Evolutionary conservation across 2,888 invertebrate genomes (phyloP).

Genomic region (Athalia rosae): DNA sequence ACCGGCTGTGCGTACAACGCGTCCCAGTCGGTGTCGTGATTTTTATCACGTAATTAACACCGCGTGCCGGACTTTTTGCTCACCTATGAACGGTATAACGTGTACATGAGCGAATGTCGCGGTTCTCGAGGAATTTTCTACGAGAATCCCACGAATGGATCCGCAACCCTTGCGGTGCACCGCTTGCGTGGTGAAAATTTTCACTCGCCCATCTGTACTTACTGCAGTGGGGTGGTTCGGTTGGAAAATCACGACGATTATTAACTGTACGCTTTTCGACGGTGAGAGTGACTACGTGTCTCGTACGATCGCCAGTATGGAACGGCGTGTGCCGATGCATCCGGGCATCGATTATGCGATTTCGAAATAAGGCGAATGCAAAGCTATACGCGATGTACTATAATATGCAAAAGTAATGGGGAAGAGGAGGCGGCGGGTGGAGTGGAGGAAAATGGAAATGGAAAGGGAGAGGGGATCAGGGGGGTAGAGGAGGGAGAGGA

Average conservation of each 20-base stretch:
- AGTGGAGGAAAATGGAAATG: not conserved
- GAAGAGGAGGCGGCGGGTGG: not conserved
- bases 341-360: slow-evolving; percentile 22
- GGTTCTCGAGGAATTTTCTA: not conserved
- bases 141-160: too few relatives aligned
- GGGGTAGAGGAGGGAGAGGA: too few relatives aligned
- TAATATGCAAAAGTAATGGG: slow-evolving; percentile 31
- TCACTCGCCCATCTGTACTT: too few relatives aligned
- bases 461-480: not conserved
- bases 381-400: slow-evolving; percentile 9
- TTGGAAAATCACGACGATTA: not conserved
- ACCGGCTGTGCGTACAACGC: slow-evolving; percentile 48
- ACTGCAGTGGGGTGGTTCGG: not conserved
- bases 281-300: too few relatives aligned
- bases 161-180: too few relatives aligned
- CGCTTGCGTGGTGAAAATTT: too few relatives aligned
- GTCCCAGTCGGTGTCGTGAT: slow-evolving; percentile 72
- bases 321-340: not conserved
- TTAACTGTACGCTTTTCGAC: not conserved
- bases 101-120: not conserved
- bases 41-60: slow-evolving; percentile 74
- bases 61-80: slow-evolving; percentile 54
- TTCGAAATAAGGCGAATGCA: slow-evolving; percentile 31
- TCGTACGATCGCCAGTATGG: not conserved
- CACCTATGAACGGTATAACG: too few relatives aligned